A percentile compares a stretch with the other conserved stretches of the same genome.
Evolutionary conservation across 2,797 vertebrate genomes (phyloP).

Genomic region (Poeciliopsis paucimaculata): DNA sequence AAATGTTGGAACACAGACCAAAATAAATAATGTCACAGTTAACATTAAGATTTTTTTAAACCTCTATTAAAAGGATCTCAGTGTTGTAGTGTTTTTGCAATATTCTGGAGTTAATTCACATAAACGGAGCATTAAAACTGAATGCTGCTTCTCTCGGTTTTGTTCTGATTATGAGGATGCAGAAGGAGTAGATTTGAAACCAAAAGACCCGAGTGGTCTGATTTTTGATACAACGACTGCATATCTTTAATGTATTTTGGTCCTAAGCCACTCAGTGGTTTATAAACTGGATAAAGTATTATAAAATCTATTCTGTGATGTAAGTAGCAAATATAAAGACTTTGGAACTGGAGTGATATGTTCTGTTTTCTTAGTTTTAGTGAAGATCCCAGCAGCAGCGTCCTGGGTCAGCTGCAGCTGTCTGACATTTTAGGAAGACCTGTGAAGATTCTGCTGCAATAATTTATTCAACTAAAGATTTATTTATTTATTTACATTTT

Average conservation of each 20-base stretch:
- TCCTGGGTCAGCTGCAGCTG: not conserved
- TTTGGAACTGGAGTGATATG: not conserved
- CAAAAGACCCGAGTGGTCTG: not conserved
- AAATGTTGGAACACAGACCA: not conserved
- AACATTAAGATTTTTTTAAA: not conserved
- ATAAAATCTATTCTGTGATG: not conserved
- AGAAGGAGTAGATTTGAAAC: not conserved
- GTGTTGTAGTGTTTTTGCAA: not conserved
- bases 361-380: not conserved
- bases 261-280: not conserved
- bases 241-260: not conserved
- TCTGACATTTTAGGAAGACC: not conserved
- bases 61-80: not conserved
- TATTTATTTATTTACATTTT: not conserved
- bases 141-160: not conserved
- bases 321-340: not conserved
- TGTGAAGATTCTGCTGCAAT: not conserved
- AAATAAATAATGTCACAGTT: not conserved
- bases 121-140: not conserved
- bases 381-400: not conserved
- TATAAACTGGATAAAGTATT: not conserved
- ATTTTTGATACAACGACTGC: not conserved
- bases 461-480: not conserved
- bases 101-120: not conserved
- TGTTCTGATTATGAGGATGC: not conserved